Evolutionary conservation across 2,888 invertebrate genomes (phyloP), one percentile per base, ranked within the genome.

Genomic region (Leptopilina drosophilae): DNA sequence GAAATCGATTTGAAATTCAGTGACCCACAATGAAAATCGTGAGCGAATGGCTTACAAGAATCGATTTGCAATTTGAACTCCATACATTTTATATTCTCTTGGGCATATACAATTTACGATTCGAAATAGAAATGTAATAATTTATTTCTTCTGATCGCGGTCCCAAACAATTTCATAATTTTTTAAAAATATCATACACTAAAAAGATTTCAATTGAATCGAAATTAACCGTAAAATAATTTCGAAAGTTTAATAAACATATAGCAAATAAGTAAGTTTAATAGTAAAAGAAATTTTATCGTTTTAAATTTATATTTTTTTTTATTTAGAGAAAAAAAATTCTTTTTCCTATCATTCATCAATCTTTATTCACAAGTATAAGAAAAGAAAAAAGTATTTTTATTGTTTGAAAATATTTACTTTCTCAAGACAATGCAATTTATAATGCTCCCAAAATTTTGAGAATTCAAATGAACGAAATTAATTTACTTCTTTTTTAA

Each of bases 21-120:
- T 73, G 73, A 73, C 56, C 40, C 56, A 69, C 26, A 69, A 33
- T 69, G 53, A 69, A 69, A 53, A 69, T 69, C 53, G 69, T 69
- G 69, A 69, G 69, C 69, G 14, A 53, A 69, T 69, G 1, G n/a
- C 14, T 49, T 69, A 11, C 53, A 8, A 53, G 49, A 69, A 53
- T 53, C 69, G 53, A 53, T 69, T 53, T 69, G 73, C 56, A 73
- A 40, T 73, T 53, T 73, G 56, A 20, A 53, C 69, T 69, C 42
- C 15, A 20, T 69, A 15, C 26, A 69, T 69, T 69, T 49, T 26
- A 69, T 69, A 67, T 67, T 67, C 67, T 49, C 49, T 49, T 67
- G 15, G 5, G 26, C 26, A 15, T 26, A 15, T 26, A 69, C 49
- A 20, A 69, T 69, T 62, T 53, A 26, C 49, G 20, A 46, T 69